Evolutionary conservation across 1,140 invertebrate species (phyloP).

Genomic region (Drosophila erecta): DNA sequence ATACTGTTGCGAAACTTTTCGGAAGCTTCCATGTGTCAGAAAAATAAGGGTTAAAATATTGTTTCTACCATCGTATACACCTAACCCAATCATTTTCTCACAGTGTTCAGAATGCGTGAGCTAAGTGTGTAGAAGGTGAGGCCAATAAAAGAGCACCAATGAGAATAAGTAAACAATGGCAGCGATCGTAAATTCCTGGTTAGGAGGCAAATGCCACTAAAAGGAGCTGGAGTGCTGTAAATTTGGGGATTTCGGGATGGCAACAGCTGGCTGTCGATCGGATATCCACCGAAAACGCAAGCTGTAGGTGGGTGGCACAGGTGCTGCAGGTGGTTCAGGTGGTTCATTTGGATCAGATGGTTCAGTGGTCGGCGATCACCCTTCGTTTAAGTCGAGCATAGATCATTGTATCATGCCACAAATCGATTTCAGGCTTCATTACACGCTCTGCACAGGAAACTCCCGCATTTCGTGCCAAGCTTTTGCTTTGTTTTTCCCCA

Average conservation of each 20-base stretch:
- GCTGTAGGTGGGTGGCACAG: conserved; percentile 48
- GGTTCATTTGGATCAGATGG: not conserved
- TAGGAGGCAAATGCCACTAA: conserved; percentile 36
- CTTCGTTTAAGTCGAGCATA: conserved; percentile 51
- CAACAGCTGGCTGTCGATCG: conserved; percentile 62
- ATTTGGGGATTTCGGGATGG: conserved; percentile 73
- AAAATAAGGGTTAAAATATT: too few species aligned
- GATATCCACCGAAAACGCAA: not conserved
- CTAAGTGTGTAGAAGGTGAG: conserved; percentile 8
- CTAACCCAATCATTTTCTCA: not conserved
- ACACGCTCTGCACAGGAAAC: conserved; percentile 70
- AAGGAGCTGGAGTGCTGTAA: conserved; percentile 58
- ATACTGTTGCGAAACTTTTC: too few species aligned
- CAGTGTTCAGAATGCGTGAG: conserved; percentile 34
- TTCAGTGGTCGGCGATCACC: not conserved
- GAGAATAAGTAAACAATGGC: conserved; percentile 53
- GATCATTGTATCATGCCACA: conserved; percentile 39
- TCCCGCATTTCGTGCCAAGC: conserved; percentile 53
- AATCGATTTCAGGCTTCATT: conserved; percentile 83
- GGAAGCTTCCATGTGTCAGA: too few species aligned
- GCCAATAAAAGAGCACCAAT: conserved; percentile 55
- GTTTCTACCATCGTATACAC: too few species aligned
- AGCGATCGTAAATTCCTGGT: conserved; percentile 70
- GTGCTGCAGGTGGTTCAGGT: conserved; percentile 26
- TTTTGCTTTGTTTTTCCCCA: conserved; percentile 46